phyloP scores from a whole-genome alignment of 2,888 invertebrate genomes.

The Eupeodes latifasciatus region DNA sequence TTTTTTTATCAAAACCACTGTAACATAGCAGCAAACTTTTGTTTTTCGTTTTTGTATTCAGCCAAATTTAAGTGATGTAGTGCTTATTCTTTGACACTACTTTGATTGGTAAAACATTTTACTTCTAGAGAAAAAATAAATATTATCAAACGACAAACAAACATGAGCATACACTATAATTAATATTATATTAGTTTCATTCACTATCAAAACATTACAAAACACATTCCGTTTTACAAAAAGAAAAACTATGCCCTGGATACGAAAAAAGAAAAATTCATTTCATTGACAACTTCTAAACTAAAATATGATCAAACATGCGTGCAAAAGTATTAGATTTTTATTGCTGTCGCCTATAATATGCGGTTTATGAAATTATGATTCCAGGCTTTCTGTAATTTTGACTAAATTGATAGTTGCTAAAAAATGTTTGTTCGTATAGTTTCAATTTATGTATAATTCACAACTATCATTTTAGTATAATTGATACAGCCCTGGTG shows the following conservation, averaged over 20 bases:
- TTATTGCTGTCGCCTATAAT: constrained; percentile 61
- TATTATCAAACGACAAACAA: constrained; percentile 47
- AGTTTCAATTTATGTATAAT: not conserved
- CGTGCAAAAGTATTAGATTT: constrained; percentile 62
- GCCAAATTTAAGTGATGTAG: constrained; percentile 68
- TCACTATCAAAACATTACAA: constrained; percentile 71
- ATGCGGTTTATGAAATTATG: constrained; percentile 61
- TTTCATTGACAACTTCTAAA: constrained; percentile 60
- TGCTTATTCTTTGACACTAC: constrained; percentile 55
- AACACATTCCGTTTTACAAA: constrained; percentile 69
- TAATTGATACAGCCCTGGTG: not conserved
- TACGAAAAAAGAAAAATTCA: constrained; percentile 30
- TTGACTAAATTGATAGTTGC: not conserved
- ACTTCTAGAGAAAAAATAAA: constrained; percentile 51
- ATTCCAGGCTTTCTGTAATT: not conserved
- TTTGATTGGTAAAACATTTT: constrained; percentile 52
- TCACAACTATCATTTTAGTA: not conserved
- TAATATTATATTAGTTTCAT: constrained; percentile 54
- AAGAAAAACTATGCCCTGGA: constrained; percentile 48
- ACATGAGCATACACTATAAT: constrained; percentile 57
- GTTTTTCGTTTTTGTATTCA: constrained; percentile 13
- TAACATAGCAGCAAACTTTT: constrained; percentile 69
- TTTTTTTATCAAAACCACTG: constrained; percentile 51
- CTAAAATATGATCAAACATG: constrained; percentile 68
- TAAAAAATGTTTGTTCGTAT: not conserved